Percentiles rank a stretch among this genome's conserved stretches.
Evolutionary conservation across 2,888 invertebrate genomes (phyloP).

Genomic region (Meliscaeva auricollis): DNA sequence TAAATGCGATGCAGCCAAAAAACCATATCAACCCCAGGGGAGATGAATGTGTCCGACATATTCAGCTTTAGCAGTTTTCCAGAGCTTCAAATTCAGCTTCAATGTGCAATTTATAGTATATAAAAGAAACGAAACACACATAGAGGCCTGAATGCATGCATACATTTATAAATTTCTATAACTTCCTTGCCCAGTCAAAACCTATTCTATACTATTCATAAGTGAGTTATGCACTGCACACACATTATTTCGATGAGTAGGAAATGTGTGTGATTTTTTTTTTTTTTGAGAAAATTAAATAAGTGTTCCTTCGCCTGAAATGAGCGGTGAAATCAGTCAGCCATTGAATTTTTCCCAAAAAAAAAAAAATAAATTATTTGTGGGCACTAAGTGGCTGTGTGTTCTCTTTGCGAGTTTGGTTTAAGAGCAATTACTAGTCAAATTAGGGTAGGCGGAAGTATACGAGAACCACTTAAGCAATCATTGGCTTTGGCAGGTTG

Average conservation of each 20-base stretch:
- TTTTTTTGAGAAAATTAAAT: slow-evolving; percentile 30
- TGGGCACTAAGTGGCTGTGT: slow-evolving; percentile 18
- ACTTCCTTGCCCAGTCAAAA: slow-evolving; percentile 24
- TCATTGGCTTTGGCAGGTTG: neutral
- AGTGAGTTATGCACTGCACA: slow-evolving; percentile 46
- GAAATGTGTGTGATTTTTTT: slow-evolving; percentile 26
- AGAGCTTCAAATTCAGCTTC: neutral
- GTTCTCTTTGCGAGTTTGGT: neutral
- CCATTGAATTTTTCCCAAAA: slow-evolving; percentile 28
- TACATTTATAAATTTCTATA: slow-evolving; percentile 13
- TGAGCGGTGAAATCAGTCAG: slow-evolving; percentile 36
- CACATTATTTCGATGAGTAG: slow-evolving; percentile 37
- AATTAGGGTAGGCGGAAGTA: neutral
- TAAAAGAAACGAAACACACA: slow-evolving; percentile 2
- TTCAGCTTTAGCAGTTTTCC: neutral
- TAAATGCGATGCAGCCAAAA: slow-evolving; percentile 57
- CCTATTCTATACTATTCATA: slow-evolving; percentile 25
- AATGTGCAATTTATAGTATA: neutral
- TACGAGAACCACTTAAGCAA: neutral
- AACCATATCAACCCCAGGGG: slow-evolving; percentile 43
- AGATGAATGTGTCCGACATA: slow-evolving; percentile 41
- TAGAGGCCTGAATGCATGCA: slow-evolving; percentile 27
- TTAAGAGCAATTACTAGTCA: slow-evolving; percentile 7
- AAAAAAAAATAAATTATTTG: neutral
- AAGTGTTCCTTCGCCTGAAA: slow-evolving; percentile 10